A percentile compares a stretch with the other conserved stretches of the same genome.
Conservation (phyloP, 2,113 vertebrate species). For the Tauraco erythrolophus region DNA sequence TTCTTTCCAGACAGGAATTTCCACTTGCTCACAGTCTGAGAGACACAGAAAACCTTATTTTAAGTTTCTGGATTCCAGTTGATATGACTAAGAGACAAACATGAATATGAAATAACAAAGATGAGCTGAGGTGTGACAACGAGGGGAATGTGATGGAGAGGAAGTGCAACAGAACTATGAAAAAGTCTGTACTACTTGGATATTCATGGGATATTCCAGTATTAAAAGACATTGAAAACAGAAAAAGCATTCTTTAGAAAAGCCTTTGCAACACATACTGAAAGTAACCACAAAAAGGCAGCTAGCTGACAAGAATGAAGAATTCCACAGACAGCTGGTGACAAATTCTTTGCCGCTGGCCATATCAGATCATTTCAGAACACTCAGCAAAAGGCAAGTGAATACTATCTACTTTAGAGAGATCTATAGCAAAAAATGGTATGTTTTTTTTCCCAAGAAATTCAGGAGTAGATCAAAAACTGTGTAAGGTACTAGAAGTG, state of each 20-base stretch:
- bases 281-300: background rate
- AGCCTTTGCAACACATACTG: background rate
- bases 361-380: background rate
- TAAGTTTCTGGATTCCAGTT: background rate
- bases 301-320: background rate
- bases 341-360: background rate
- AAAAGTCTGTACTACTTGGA: background rate
- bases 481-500: background rate
- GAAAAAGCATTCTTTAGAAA: background rate
- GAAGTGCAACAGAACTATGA: background rate
- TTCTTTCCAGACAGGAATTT: background rate
- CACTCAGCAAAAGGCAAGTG: background rate
- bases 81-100: background rate
- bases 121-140: background rate
- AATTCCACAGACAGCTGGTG: background rate
- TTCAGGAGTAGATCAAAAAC: background rate
- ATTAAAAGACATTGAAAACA: background rate
- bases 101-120: background rate
- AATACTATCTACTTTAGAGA: background rate
- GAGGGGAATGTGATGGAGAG: background rate
- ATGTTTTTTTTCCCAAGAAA: background rate
- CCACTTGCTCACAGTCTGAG: background rate
- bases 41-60: background rate
- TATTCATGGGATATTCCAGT: background rate
- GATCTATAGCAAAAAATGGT: background rate